These are phyloP conservation scores for Geothlypis trichas DNA, from an alignment of 2,113 vertebrate genomes.

Conservation along the genomic window DNA sequence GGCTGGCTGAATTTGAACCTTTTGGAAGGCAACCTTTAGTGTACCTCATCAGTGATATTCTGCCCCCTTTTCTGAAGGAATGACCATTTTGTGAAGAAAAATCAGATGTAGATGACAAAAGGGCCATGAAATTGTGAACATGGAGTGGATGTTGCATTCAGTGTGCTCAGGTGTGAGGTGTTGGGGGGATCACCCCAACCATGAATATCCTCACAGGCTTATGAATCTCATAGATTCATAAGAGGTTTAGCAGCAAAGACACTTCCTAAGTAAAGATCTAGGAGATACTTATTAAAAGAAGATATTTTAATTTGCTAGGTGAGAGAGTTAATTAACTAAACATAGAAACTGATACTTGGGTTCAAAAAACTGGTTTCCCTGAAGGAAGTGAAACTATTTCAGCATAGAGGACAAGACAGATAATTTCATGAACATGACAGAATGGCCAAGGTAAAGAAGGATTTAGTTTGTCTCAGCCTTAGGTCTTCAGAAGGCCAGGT, in stretches of 20 bases:
- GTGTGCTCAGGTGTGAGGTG: not conserved
- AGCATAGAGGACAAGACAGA: not conserved
- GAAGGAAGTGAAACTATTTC: not conserved
- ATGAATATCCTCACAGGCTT: not conserved
- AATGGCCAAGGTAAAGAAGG: not conserved
- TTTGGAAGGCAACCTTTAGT: not conserved
- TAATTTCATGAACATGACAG: not conserved
- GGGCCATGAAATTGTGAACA: rapidly evolving
- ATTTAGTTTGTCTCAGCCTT: not conserved
- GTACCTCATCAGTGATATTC: not conserved
- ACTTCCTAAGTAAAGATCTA: not conserved
- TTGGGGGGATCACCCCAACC: not conserved
- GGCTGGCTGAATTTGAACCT: not conserved
- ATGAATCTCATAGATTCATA: not conserved
- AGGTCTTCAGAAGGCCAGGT: not conserved
- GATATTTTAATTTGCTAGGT: not conserved
- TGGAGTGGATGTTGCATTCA: not conserved
- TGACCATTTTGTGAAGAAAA: not conserved
- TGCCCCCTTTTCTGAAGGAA: not conserved
- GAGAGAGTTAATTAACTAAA: not conserved
- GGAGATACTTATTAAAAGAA: not conserved
- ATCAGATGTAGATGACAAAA: not conserved
- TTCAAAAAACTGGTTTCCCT: not conserved
- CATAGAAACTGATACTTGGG: not conserved
- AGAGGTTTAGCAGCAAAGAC: not conserved